Evolutionary conservation across 2,113 vertebrate genomes (phyloP).

Genomic region (Phycodurus eques): DNA sequence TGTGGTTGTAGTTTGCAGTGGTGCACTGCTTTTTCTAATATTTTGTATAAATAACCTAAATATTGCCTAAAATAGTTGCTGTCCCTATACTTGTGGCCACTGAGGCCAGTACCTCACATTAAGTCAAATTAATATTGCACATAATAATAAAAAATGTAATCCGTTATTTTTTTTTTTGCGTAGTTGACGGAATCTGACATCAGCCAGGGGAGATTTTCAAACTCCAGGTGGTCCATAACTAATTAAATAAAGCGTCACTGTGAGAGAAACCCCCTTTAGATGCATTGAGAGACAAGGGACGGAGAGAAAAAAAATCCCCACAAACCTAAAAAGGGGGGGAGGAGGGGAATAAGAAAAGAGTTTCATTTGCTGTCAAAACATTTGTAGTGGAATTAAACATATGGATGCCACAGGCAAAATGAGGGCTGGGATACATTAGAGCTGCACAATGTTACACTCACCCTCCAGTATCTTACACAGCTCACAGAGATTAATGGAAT

Average conservation of each 20-base stretch:
- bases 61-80: background rate
- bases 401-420: constrained; percentile 68
- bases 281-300: constrained; percentile 8
- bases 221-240: constrained; percentile 63
- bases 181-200: constrained; percentile 55
- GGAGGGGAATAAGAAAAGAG: constrained; percentile 31
- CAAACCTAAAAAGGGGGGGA: constrained; percentile 19
- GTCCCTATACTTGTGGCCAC: background rate
- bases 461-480: constrained; percentile 66
- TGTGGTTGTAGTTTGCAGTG: background rate
- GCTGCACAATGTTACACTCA: constrained; percentile 62
- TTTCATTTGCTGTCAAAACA: constrained; percentile 69
- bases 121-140: constrained; percentile 33
- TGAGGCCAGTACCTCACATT: constrained; percentile 9
- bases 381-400: constrained; percentile 72
- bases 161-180: constrained; percentile 24
- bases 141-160: constrained; percentile 25
- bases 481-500: constrained; percentile 67
- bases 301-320: constrained; percentile 2
- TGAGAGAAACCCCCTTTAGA: constrained; percentile 28
- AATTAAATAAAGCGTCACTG: constrained; percentile 68
- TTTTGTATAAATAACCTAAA: too few relatives aligned
- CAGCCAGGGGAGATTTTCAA: constrained; percentile 59
- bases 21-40: too few relatives aligned
- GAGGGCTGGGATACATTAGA: constrained; percentile 67